These are phyloP conservation scores for Arvicanthis niloticus DNA, from an alignment of 2,113 vertebrate genomes.

Conservation along the genomic window DNA sequence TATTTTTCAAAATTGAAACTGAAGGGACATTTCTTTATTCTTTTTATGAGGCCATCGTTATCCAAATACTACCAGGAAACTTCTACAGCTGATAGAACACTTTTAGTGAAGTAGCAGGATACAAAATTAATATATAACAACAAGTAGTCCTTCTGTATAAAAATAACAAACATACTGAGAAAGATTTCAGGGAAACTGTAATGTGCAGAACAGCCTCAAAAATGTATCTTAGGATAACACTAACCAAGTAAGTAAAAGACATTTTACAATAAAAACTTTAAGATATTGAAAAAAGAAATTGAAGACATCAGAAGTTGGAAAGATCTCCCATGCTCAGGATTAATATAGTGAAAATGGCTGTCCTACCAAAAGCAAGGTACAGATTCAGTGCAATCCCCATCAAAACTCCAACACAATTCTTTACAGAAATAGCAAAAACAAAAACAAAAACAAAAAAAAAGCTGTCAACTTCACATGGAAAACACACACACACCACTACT, in stretches of 20 bases:
- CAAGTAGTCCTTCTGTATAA: background rate
- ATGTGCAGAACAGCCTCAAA: background rate
- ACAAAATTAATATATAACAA: background rate
- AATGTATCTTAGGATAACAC: background rate
- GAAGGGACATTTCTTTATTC: background rate
- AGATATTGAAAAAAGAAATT: background rate
- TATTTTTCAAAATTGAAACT: background rate
- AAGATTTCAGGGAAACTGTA: background rate
- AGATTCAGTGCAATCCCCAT: background rate
- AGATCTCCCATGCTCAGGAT: background rate
- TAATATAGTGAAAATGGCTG: background rate
- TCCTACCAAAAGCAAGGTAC: background rate
- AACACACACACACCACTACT: background rate
- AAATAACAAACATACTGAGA: background rate
- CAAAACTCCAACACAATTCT: background rate
- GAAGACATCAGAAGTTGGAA: background rate
- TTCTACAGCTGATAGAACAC: background rate
- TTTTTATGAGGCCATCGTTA: background rate
- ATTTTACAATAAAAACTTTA: background rate
- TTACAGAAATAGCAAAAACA: background rate
- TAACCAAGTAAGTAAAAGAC: background rate
- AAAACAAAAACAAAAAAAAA: background rate
- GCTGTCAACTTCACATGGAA: background rate
- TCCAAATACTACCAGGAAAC: background rate
- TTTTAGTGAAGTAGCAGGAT: background rate